Base-by-base conservation (phyloP, 1,140 invertebrate species). In the Drosophila leontia region DNA sequence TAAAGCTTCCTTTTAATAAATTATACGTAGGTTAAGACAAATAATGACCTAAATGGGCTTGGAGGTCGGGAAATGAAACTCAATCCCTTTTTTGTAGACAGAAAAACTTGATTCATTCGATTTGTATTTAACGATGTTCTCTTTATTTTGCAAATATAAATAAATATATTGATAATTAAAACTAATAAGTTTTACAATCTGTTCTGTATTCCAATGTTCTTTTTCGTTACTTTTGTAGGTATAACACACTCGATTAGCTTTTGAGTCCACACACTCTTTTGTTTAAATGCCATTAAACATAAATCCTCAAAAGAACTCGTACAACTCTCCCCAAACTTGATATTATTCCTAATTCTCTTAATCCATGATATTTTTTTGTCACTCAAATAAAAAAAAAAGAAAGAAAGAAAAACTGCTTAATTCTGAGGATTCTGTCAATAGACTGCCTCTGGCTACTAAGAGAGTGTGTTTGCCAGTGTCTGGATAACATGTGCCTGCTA, bases 121-220 rank as follows among this genome's bases (percentile, higher is more conserved):
- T 55, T 44, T 79, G 39, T 80, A 57, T 85, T 88, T 82, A 90
- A 88, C 85, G 85, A 90, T 90, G 69, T 83, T 90, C 70, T 90
- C 81, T 88, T 90, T 88, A 88, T 88, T 87, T 81, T 84, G 85
- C 86, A 79, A 78, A 82, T 59, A 72, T 86, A 86, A 82, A 82
- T 91, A 91, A 88, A 88, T 88, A 90, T 86, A 85, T 90, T 85
- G 63, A 68, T 90, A 84, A 57, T 85, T 88, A 88, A 59, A 90
- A 82, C 85, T 88, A 85, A 90, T 79, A 90, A 90, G 70, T 81
- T 79, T 90, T 79, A 85, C 65, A 85, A 62, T 80, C 58, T 71
- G 26, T 79, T 63, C 32, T 50, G 61, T 53, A 59, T 72, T 72
- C 51, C 61, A 51, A 75, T 68, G 15, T 72, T 55, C 51, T 71